phyloP scores from a whole-genome alignment of 1,140 invertebrate genomes.

The Drosophila tani region DNA sequence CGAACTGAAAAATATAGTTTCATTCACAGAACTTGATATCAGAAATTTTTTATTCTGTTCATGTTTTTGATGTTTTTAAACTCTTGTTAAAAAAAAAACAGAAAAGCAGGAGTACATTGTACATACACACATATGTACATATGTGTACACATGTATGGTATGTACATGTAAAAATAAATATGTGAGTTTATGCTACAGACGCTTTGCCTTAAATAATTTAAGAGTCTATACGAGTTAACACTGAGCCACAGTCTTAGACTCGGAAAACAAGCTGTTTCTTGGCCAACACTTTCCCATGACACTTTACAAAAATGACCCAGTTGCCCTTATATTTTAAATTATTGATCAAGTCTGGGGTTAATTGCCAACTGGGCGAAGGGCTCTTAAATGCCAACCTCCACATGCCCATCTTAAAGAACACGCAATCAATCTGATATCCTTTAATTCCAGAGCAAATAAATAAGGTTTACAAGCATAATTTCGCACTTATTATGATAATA shows the following conservation, averaged over 20 bases:
- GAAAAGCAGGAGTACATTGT: too few species aligned
- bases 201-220: conserved; percentile 6
- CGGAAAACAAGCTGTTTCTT: conserved; percentile 6
- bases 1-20: too few species aligned
- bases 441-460: not conserved
- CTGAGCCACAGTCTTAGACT: not conserved
- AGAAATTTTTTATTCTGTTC: too few species aligned
- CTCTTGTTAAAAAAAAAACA: too few species aligned
- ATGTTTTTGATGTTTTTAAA: too few species aligned
- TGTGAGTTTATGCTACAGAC: not conserved
- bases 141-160: not conserved
- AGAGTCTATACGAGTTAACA: not conserved
- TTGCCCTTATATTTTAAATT: conserved; percentile 60
- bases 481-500: too few species aligned
- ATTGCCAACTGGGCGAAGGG: conserved; percentile 30
- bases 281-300: not conserved
- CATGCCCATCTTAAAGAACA: conserved; percentile 12
- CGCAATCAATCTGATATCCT: not conserved
- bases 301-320: not conserved
- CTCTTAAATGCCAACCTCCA: conserved; percentile 32
- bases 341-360: conserved; percentile 46
- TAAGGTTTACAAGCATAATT: too few species aligned
- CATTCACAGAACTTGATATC: too few species aligned
- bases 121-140: not conserved
- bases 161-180: not conserved